Conservation (phyloP, 2,113 vertebrate genomes). For the Lethenteron reissneri region DNA sequence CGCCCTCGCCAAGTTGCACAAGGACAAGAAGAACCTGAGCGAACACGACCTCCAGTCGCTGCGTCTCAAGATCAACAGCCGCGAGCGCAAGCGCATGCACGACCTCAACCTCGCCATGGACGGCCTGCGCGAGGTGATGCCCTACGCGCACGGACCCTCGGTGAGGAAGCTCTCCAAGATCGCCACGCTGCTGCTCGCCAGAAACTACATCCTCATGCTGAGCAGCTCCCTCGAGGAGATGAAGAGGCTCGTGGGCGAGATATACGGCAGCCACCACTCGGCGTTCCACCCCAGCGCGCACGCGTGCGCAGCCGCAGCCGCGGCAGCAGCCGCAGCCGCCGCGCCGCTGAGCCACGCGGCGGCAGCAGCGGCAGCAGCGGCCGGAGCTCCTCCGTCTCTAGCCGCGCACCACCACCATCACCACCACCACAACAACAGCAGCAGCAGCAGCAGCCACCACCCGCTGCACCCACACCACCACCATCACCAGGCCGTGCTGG, state of each 20-base stretch:
- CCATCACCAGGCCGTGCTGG: conserved; percentile 12
- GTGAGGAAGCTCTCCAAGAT: conserved; percentile 96
- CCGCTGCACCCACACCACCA: conserved; percentile 16
- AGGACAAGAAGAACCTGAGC: conserved; percentile 80
- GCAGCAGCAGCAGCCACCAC: too few relatives aligned
- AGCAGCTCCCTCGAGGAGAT: conserved; percentile 96
- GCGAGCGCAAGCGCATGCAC: conserved; percentile 91
- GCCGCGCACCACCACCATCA: conserved; percentile 39
- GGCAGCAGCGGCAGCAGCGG: conserved; percentile 36
- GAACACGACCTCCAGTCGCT: conserved; percentile 82
- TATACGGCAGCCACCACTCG: conserved; percentile 83
- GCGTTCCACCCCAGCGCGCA: conserved; percentile 80
- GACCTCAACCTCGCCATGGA: conserved; percentile 98
- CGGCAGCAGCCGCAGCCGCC: conserved; percentile 32
- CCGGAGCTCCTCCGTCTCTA: conserved; percentile 43
- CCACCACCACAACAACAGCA: conserved; percentile 43
- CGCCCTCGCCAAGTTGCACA: conserved; percentile 57
- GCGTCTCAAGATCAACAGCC: conserved; percentile 83
- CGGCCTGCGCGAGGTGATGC: conserved; percentile 93
- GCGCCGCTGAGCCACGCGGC: conserved; percentile 58
- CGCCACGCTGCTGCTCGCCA: conserved; percentile 76
- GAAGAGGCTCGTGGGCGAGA: conserved; percentile 94
- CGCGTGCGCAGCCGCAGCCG: conserved; percentile 37
- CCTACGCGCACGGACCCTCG: conserved; percentile 94
- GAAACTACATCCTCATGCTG: conserved; percentile 99